Percentiles rank a stretch among this genome's conserved stretches.
These are phyloP conservation scores for Xestia rhomboidea DNA, from an alignment of 2,888 invertebrate species.

Conservation along the genomic window DNA sequence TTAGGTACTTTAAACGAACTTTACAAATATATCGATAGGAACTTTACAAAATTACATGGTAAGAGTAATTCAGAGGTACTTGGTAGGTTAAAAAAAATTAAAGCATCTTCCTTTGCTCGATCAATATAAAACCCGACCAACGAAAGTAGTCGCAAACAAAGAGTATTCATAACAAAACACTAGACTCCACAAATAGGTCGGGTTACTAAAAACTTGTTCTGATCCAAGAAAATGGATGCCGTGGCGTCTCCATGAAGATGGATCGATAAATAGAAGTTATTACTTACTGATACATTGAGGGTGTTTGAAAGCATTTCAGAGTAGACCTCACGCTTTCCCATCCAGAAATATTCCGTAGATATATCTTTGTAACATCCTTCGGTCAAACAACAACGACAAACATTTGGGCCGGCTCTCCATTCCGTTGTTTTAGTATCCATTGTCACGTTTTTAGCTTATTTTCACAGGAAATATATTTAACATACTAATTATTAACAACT, in stretches of 20 bases:
- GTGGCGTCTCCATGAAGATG: constrained; percentile 50
- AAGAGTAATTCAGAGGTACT: no score
- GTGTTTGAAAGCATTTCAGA: constrained; percentile 86
- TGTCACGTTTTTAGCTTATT: constrained; percentile 73
- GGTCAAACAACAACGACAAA: constrained; percentile 86
- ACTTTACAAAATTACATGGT: no score
- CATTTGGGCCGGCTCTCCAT: constrained; percentile 87
- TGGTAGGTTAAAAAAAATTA: not conserved
- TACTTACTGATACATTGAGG: constrained; percentile 83
- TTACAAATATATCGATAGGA: no score
- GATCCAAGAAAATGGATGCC: constrained; percentile 79
- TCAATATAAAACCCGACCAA: constrained; percentile 74
- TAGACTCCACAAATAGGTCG: constrained; percentile 67
- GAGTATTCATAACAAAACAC: constrained; percentile 51
- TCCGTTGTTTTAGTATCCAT: constrained; percentile 84
- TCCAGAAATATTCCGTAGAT: constrained; percentile 89
- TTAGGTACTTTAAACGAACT: no score
- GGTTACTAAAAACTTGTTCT: constrained; percentile 68
- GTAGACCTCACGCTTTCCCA: constrained; percentile 88
- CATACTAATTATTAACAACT: constrained; percentile 63
- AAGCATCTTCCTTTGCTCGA: constrained; percentile 30
- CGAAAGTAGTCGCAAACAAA: constrained; percentile 43
- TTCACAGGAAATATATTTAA: constrained; percentile 73
- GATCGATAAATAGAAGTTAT: constrained; percentile 32
- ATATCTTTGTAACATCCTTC: constrained; percentile 89